Base-by-base conservation (phyloP, 2,797 vertebrate genomes). In the Spinus pinus region DNA sequence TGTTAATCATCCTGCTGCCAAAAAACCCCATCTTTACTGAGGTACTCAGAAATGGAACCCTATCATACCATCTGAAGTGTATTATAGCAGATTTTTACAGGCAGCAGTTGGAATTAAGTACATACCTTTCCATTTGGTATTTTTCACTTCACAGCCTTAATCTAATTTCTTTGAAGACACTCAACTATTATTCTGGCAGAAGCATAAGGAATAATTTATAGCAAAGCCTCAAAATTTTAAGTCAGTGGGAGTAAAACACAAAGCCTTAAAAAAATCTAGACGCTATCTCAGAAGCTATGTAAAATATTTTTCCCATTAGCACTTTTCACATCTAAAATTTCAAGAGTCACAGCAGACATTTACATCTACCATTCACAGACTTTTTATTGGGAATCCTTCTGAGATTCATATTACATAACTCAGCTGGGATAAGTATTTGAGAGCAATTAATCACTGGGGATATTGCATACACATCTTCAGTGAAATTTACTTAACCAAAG, bases 241-340 rank as follows among this genome's bases (percentile, higher is more conserved):
- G 78, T 61, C 69, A 69, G 50, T 65, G 42, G 57, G 53, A 94
- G 81, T 91, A 78, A 81, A 94, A 81, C 46, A 66, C 44, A 42
- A 81, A 30, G n/a, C 27, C 50, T 51, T 77, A 77, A 90, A 87
- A 81, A 77, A 71, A 44, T 74, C 60, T 87, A 92, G 74, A 56
- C 35, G 28, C 65, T 82, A 58, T 66, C 88, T 78, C 53, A 28
- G 33, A 61, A 93, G 69, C 17, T 24, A 86, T 37, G 27, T 54
- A 85, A 93, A 92, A 64, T 82, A 96, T 78, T 95, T 92, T 91
- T 87, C 33, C 86, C 84, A 57, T 87, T 94, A 89, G 60, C 57
- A 58, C 74, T 93, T 92, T 46, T 64, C 47, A 86, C 5, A 0
- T 91, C 87, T 82, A 89, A 86, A 66, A 54, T 91, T 91, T 91